Conservation (phyloP, 1,140 invertebrate genomes). For the Drosophila murphyi region DNA sequence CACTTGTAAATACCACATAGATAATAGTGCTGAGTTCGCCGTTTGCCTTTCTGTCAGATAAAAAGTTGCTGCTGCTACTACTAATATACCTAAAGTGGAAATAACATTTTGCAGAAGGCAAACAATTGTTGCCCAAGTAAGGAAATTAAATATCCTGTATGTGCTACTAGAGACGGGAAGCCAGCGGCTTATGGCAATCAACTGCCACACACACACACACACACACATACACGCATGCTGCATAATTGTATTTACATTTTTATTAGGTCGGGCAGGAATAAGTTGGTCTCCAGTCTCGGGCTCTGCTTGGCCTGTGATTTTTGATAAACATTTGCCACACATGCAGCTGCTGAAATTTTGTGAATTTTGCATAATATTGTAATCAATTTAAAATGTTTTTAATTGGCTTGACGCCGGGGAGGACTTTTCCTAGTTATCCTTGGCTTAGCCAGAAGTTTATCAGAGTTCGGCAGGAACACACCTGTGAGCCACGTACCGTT, state of each 20-base stretch:
- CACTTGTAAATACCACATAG: constrained; percentile 50
- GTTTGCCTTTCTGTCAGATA: neutral
- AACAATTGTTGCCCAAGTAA: constrained; percentile 19
- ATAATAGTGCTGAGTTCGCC: neutral
- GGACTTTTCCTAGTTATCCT: constrained; percentile 36
- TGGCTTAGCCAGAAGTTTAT: constrained; percentile 49
- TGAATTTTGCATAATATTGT: constrained; percentile 72
- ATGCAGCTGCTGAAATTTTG: constrained; percentile 12
- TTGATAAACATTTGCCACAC: constrained; percentile 17
- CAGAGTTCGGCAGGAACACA: constrained; percentile 38
- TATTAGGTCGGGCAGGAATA: constrained; percentile 24
- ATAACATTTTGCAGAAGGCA: constrained; percentile 46
- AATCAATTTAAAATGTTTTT: constrained; percentile 68
- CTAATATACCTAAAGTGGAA: constrained; percentile 44
- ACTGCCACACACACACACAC: constrained; percentile 15
- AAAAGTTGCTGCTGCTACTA: constrained; percentile 15
- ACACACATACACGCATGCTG: constrained; percentile 12
- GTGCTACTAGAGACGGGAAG: neutral
- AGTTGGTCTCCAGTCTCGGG: constrained; percentile 28
- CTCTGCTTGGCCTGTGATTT: constrained; percentile 31
- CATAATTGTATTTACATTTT: constrained; percentile 27
- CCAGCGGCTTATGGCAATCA: constrained; percentile 2
- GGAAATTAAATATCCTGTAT: constrained; percentile 75
- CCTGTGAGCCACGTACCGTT: constrained; percentile 44
- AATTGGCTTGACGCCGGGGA: constrained; percentile 44